A percentile compares a stretch with the other conserved stretches of the same genome.
Evolutionary conservation across 2,888 invertebrate species (phyloP).

Genomic region (Phytoseiulus persimilis): DNA sequence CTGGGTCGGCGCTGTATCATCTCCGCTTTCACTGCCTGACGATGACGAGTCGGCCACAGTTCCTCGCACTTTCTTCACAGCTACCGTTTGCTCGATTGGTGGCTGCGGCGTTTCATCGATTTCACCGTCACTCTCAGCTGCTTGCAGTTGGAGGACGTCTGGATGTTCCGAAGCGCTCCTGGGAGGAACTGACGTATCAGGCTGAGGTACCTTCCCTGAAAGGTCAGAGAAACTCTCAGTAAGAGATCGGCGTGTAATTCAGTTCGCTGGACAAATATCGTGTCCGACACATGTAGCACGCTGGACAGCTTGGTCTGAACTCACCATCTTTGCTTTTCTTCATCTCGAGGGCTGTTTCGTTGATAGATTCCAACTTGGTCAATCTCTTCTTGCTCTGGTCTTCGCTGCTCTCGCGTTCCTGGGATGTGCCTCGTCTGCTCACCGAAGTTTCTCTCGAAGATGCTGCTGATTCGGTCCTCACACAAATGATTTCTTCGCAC

Average conservation of each 20-base stretch:
- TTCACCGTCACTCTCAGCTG: conserved; percentile 23
- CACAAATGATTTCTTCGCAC: conserved; percentile 27
- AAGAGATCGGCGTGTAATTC: too few relatives aligned
- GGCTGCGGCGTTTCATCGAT: not conserved
- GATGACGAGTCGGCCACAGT: not conserved
- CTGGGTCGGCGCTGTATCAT: conserved; percentile 13
- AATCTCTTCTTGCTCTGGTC: not conserved
- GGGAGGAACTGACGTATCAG: not conserved
- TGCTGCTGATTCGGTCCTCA: not conserved
- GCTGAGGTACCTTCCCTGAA: not conserved
- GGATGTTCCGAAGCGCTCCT: not conserved
- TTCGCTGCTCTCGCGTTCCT: conserved; percentile 34
- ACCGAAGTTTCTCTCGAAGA: conserved; percentile 20
- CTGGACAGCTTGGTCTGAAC: too few relatives aligned
- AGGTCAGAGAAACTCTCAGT: not conserved
- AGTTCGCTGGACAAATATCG: too few relatives aligned
- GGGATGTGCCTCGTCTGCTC: conserved; percentile 21
- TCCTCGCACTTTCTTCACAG: conserved; percentile 17
- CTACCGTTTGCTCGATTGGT: not conserved
- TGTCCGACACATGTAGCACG: too few relatives aligned
- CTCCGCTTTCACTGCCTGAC: conserved; percentile 12
- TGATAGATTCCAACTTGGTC: not conserved
- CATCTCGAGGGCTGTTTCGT: not conserved
- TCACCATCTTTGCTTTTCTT: not conserved
- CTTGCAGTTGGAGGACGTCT: conserved; percentile 12